Base-by-base conservation (phyloP, 2,113 vertebrate species). In the Tautogolabrus adspersus region DNA sequence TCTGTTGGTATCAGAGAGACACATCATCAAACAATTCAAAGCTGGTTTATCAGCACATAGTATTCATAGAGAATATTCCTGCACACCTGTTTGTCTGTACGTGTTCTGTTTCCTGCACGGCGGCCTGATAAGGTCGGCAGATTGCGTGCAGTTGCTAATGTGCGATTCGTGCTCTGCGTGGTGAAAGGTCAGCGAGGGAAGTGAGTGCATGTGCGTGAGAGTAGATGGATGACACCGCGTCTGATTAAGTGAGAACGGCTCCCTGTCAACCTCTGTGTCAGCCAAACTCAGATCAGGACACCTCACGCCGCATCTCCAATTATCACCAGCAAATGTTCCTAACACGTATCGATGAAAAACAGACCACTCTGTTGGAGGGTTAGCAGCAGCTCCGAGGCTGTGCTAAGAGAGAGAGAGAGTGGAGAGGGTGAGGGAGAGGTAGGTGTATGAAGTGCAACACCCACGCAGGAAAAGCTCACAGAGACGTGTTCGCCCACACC, bases 111-210 rank as follows among this genome's bases (percentile, higher is more conserved):
- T 47, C 46, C 8, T 54, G 23, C 19, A 13, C 37, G 15, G 51
- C 15, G 10, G 21, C 26, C 30, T 60, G 38, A 58, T 63, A 61
- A 72, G 52, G 58, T 73, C 23, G 74, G 19, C 81, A 81, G 70
- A 62, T 44, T 56, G 57, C 18, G 40, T 51, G 55, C n/a, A 22
- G 42, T 72, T 47, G 13, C 68, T 77, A 80, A 80, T 73, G 59
- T 54, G 58, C 38, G 64, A 46, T 64, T 67, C 63, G 56, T 66
- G 70, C 64, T 47, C 13, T 21, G 61, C 10, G 38, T 56, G 54
- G 40, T 66, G 65, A 83, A 80, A 80, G 75, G 65, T 82, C 79
- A 79, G 67, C 10, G 71, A 75, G 57, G 69, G 69, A 66, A 38
- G 76, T 71, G 66, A 22, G 23, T 66, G 23, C 72, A 18, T 57